These are phyloP conservation scores for Malaclemys terrapin DNA, from an alignment of 2,113 vertebrate genomes.

Conservation along the genomic window DNA sequence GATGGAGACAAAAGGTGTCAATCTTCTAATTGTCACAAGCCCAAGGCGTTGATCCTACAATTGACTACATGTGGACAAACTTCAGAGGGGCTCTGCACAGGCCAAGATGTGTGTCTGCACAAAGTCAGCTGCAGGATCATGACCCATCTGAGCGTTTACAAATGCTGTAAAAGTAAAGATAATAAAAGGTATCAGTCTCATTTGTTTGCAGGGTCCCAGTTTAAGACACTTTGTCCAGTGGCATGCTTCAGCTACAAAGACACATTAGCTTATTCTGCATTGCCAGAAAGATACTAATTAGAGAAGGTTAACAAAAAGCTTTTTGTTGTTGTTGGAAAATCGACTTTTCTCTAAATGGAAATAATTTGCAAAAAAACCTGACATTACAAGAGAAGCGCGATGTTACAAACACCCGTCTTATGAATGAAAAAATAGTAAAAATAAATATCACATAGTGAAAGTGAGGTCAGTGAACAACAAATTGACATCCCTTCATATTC, in stretches of 20 bases:
- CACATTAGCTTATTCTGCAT: background rate
- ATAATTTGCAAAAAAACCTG: background rate
- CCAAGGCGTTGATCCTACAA: background rate
- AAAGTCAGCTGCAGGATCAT: background rate
- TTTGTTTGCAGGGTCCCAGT: background rate
- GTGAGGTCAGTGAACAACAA: background rate
- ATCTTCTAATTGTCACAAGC: background rate
- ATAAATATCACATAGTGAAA: background rate
- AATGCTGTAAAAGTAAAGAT: background rate
- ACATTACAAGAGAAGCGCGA: background rate
- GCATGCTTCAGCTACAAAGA: background rate
- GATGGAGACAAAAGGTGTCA: background rate
- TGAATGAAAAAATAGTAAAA: background rate
- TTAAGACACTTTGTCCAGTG: background rate
- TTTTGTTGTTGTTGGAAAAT: background rate
- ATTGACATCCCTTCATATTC: background rate
- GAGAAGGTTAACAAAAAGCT: background rate
- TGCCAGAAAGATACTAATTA: background rate
- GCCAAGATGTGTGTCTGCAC: background rate
- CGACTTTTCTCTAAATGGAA: background rate
- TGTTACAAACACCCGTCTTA: background rate
- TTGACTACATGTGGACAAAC: background rate
- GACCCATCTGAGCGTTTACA: background rate
- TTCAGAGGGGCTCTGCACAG: background rate
- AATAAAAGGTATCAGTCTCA: background rate